Base-by-base conservation (phyloP, 1,140 invertebrate genomes). In the Linepithema humile region DNA sequence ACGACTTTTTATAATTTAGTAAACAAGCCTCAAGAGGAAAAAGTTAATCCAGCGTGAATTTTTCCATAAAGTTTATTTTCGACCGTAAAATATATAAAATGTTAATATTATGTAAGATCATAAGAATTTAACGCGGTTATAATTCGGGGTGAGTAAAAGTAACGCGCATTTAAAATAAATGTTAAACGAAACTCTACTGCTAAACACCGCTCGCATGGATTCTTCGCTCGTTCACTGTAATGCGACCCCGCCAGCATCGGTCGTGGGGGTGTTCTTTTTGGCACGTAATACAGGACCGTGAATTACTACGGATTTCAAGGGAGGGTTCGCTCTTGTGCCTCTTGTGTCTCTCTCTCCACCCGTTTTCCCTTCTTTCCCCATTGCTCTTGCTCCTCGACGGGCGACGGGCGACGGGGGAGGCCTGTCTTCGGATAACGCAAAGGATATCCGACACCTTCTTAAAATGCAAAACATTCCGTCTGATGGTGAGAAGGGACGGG, bases 391-490 rank as follows among this genome's bases (percentile, higher is more conserved):
- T 80, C 23, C 83, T 70, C 60, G 55, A 64, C 84, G 69, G 29
- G 70, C 50, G 67, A 50, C 43, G 64, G 78, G 57, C 67, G 82
- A 83, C 78, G 75, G 64, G 85, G 82, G 82, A 85, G 77, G 35
- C 82, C 84, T 86, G 86, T 86, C 89, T 87, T 90, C 84, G 88
- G 78, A 90, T 91, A 84, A 90, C 90, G 91, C 83, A 90, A 91
- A 90, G 89, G 88, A 89, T 91, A 91, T 91, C 89, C 88, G 88
- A 92, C 91, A 93, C 89, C 93, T 94, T 94, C 89, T 94, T 93
- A 94, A 94, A 93, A 94, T 94, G 93, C 92, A 94, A 94, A 94
- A 94, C 93, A 93, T 91, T 91, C 85, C 90, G 88, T 87, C 90
- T 84, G 77, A 77, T 86, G 62, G 84, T 83, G 75, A 85, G 82